Percentiles rank a stretch among this genome's conserved stretches.
These are phyloP conservation scores for Tipula lateralis DNA, from an alignment of 2,888 invertebrate genomes.

Conservation along the genomic window DNA sequence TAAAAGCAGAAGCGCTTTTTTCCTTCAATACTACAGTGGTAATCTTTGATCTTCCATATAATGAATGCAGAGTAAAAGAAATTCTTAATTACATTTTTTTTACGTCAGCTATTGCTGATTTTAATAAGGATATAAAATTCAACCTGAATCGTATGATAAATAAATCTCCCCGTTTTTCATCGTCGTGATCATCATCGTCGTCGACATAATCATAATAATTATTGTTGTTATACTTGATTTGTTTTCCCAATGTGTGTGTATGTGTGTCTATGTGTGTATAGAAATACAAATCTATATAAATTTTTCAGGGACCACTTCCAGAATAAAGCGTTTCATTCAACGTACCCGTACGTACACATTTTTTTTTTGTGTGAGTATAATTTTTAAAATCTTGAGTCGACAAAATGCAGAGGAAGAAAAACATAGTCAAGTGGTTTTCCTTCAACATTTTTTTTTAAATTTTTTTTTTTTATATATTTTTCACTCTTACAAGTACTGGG, in stretches of 20 bases:
- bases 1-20: neutral
- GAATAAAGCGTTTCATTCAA: constrained; percentile 12
- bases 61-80: neutral
- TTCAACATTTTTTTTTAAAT: neutral
- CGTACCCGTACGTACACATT: neutral
- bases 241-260: constrained; percentile 25
- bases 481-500: constrained; percentile 29
- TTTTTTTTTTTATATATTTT: neutral
- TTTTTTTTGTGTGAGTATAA: neutral
- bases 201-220: neutral
- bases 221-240: neutral
- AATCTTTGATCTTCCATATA: constrained; percentile 25
- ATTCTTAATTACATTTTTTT: constrained; percentile 19
- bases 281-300: constrained; percentile 25
- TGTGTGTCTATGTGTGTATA: neutral
- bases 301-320: constrained; percentile 25
- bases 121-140: constrained; percentile 24
- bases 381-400: constrained; percentile 15
- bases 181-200: neutral
- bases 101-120: constrained; percentile 2
- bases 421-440: constrained; percentile 31
- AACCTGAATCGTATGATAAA: constrained; percentile 20
- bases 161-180: constrained; percentile 2
- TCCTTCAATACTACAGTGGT: neutral
- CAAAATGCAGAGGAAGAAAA: constrained; percentile 26